A percentile compares a stretch with the other conserved stretches of the same genome.
phyloP scores from a whole-genome alignment of 23 tunicate species.

The Trididemnum miniatum region DNA sequence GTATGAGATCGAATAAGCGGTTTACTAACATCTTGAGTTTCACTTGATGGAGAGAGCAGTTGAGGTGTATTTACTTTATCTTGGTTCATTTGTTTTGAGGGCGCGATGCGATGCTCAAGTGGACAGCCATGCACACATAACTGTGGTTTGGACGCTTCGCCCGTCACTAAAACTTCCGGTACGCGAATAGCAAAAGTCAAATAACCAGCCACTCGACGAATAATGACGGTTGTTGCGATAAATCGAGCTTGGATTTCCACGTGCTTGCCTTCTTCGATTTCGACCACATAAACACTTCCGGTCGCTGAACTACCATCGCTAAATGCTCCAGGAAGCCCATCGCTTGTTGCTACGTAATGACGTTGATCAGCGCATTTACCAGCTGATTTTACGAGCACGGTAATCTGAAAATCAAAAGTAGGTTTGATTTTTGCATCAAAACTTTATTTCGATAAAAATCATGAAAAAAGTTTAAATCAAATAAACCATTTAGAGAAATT shows the following conservation, averaged over 20 bases:
- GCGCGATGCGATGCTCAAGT: conserved; percentile 28
- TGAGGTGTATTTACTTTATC: background rate
- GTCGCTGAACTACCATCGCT: conserved; percentile 56
- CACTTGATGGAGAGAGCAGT: background rate
- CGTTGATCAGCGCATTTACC: conserved; percentile 59
- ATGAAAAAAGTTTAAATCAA: no score
- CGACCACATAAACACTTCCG: conserved; percentile 56
- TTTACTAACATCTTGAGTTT: no score
- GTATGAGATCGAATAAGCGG: background rate
- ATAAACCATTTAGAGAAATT: no score
- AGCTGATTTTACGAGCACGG: conserved; percentile 62
- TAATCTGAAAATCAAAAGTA: conserved; percentile 83
- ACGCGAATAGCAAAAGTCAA: conserved; percentile 72
- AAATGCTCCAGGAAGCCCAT: conserved; percentile 54
- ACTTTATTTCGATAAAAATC: no score
- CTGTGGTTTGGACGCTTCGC: conserved; percentile 37
- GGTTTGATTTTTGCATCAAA: no score
- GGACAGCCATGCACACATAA: conserved; percentile 81
- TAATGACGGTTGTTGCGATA: conserved; percentile 77
- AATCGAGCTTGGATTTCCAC: conserved; percentile 70
- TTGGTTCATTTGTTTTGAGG: background rate
- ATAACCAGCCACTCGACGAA: conserved; percentile 61
- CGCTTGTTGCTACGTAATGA: conserved; percentile 40
- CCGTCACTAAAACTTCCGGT: conserved; percentile 56
- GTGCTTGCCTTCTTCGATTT: conserved; percentile 28